Evolutionary conservation across 2,888 invertebrate species (phyloP), one percentile per base, ranked within the genome.

Genomic region (Aspidiotus destructor): DNA sequence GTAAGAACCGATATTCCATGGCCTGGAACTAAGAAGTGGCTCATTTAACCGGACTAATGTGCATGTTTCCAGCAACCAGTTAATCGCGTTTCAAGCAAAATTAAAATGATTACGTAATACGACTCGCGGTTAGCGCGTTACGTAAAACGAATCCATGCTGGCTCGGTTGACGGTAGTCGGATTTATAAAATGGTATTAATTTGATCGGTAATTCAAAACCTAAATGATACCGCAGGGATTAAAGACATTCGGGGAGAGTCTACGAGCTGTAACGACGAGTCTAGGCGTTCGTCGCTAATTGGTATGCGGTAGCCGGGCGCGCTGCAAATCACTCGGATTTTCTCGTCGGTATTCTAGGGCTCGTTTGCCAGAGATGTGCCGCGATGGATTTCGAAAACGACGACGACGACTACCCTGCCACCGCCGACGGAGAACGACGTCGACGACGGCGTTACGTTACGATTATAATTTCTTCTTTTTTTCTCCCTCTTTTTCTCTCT

Each of bases 201-300:
- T 52, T 63, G 63, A 63, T 63, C 63, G 63, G 63, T 53, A 63
- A 63, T 63, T 63, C 63, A 63, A 63, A 63, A 63, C 63, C 63
- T 52, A 63, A 63, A 63, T 63, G 63, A 63, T 63, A 63, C 63
- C 53, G 53, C 54, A 40, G 63, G 63, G 63, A 63, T 63, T 63
- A 63, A 63, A 63, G 63, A 63, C 53, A 53, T 63, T 63, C 63
- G 63, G 63, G 53, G 53, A 28, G 53, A 40, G 63, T 28, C 48
- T 48, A 6, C 48, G 48, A 62, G 63, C 63, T 63, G 41, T 63
- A 63, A 63, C 63, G 63, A 63, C 63, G 63, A 63, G 63, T 63
- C 63, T 63, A 63, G 53, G 63, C 48, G n/a, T 48, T 48, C 48
- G 41, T 16, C 63, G 53, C 63, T 63, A 63, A 63, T 63, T 63